Evolutionary conservation across 2,113 vertebrate species (phyloP).

Genomic region (Fregata magnificens): DNA sequence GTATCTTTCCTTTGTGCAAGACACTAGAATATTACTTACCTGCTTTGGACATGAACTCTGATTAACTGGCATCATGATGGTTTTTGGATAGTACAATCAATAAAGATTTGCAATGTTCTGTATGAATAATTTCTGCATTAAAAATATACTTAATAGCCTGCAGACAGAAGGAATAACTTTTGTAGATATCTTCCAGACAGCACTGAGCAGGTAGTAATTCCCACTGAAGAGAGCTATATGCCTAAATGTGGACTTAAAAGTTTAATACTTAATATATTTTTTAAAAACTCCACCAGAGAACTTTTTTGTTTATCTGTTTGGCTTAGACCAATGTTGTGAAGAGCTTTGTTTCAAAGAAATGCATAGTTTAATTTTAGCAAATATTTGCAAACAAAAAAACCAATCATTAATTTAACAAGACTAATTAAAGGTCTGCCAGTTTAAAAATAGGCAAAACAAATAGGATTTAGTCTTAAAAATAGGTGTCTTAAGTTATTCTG

Average conservation of each 20-base stretch:
- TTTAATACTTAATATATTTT: background rate
- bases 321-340: background rate
- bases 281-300: background rate
- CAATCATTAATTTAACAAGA: background rate
- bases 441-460: background rate
- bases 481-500: background rate
- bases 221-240: background rate
- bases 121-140: background rate
- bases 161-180: background rate
- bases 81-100: background rate
- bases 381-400: background rate
- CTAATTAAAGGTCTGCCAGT: background rate
- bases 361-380: background rate
- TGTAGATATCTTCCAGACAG: background rate
- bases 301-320: background rate
- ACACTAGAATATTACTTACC: background rate
- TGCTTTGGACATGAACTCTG: background rate
- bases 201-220: background rate
- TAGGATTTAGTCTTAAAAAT: background rate
- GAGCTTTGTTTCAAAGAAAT: background rate
- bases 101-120: background rate
- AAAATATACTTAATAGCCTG: background rate
- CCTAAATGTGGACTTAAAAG: background rate
- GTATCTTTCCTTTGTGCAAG: background rate
- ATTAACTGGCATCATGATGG: background rate